Conservation (phyloP, 2,797 vertebrate genomes). For the Chromis chromis region DNA sequence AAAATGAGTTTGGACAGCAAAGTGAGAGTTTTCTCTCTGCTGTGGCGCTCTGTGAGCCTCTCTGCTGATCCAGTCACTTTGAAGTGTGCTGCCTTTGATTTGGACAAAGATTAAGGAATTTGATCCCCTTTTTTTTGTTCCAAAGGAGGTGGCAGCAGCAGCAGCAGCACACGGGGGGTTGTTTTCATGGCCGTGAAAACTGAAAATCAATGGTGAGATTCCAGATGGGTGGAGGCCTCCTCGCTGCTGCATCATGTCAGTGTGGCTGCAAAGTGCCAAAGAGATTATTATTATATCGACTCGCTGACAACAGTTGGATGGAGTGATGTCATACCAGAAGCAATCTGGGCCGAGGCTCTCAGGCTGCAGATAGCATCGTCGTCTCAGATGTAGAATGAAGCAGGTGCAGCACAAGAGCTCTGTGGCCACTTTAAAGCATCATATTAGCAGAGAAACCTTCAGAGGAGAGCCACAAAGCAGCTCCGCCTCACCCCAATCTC, state of each 20-base stretch:
- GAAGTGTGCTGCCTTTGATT: slow-evolving; percentile 70
- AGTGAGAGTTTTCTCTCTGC: slow-evolving; percentile 17
- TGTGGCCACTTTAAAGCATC: slow-evolving; percentile 3
- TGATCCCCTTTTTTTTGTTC: slow-evolving; percentile 34
- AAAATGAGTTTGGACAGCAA: slow-evolving; percentile 65
- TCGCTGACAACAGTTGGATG: slow-evolving; percentile 47
- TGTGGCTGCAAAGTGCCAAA: slow-evolving; percentile 36
- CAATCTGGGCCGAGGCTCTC: slow-evolving; percentile 39
- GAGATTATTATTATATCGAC: slow-evolving; percentile 60
- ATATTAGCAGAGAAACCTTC: not conserved
- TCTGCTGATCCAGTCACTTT: slow-evolving; percentile 63
- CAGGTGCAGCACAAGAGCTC: not conserved
- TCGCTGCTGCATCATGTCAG: slow-evolving; percentile 35
- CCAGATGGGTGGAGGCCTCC: slow-evolving; percentile 37
- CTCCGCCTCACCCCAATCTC: too few species aligned
- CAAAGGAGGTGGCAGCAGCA: slow-evolving; percentile 39
- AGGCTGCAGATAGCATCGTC: slow-evolving; percentile 10
- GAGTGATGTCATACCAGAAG: slow-evolving; percentile 43
- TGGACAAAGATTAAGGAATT: slow-evolving; percentile 68
- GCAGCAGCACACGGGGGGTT: slow-evolving; percentile 33
- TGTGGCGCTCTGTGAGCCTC: slow-evolving; percentile 44
- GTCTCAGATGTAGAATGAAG: slow-evolving; percentile 14
- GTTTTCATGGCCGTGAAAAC: slow-evolving; percentile 53
- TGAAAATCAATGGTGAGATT: slow-evolving; percentile 64
- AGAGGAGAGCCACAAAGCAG: not conserved